These are phyloP conservation scores for human (Homo sapiens) DNA, from an alignment of 2,113 vertebrate species.

Conservation along the genomic window GRCh38 chr15:78008501-78009000, in stretches of 20 bases:
- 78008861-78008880: fast-evolving
- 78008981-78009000: slow-evolving; percentile 86
- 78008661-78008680: neutral
- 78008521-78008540: neutral
- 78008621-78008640: neutral
- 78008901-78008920: fast-evolving
- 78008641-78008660: neutral
- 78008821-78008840: neutral
- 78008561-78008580: neutral
- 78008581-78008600: neutral
- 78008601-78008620: fast-evolving
- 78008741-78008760: too few relatives aligned
- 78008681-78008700: neutral
- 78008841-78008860: neutral
- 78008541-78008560: neutral
- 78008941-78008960: neutral
- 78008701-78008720: neutral
- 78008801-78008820: fast-evolving
- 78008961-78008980: neutral
- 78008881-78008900: fast-evolving
- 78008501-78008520: neutral
- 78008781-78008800: neutral
- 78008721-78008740: neutral
- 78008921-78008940: too few relatives aligned
- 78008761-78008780: neutral